A percentile compares a stretch with the other conserved stretches of the same genome.
These are phyloP conservation scores for Theodoxus fluviatilis DNA, from an alignment of 2,888 invertebrate genomes.

Conservation along the genomic window DNA sequence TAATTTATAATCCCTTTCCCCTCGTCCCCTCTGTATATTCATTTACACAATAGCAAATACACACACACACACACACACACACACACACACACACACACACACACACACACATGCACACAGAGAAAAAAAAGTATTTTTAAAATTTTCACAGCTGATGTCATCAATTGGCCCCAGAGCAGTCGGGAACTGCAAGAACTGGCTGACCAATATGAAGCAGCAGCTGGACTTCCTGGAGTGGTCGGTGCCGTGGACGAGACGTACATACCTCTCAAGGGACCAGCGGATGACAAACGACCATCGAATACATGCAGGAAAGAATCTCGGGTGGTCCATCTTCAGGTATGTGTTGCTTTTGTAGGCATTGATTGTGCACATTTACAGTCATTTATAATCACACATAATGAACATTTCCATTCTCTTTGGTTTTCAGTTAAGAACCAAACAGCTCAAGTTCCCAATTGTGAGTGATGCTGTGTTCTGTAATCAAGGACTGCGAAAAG, in stretches of 20 bases:
- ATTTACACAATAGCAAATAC: too few species aligned
- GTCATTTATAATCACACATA: neutral
- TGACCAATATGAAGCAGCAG: neutral
- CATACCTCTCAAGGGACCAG: neutral
- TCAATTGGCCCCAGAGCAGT: neutral
- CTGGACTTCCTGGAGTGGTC: neutral
- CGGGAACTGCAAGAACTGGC: neutral
- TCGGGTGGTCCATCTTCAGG: neutral
- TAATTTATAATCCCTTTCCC: too few species aligned
- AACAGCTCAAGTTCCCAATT: too few species aligned
- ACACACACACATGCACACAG: too few species aligned
- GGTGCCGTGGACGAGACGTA: neutral
- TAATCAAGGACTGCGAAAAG: too few species aligned
- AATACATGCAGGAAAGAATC: neutral
- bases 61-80: too few species aligned
- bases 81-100: too few species aligned
- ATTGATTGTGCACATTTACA: neutral
- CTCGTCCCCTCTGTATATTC: too few species aligned
- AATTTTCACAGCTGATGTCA: too few species aligned
- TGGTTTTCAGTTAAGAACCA: too few species aligned
- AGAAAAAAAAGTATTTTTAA: too few species aligned
- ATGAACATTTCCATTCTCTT: neutral
- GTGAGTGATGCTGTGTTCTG: too few species aligned
- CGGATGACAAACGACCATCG: neutral
- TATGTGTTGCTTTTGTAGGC: neutral